Percentiles rank a stretch among this genome's conserved stretches.
These are phyloP conservation scores for Drosophila nr. perissopoda DNA, from an alignment of 2,888 invertebrate species.

Conservation along the genomic window DNA sequence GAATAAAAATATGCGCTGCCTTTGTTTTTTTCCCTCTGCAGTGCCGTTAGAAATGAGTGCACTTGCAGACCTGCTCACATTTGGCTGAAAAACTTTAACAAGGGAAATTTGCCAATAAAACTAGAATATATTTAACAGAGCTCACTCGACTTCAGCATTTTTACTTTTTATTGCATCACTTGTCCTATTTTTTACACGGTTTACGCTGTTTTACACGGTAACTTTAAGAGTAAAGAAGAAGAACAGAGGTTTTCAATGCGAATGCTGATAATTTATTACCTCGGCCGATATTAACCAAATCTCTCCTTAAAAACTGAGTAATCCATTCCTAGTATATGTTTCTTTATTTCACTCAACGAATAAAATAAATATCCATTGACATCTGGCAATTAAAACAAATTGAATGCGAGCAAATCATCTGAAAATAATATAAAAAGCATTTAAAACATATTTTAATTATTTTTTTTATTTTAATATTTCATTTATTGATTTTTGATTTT, in stretches of 20 bases:
- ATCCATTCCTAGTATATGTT: not conserved
- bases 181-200: too few species aligned
- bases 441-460: slow-evolving; percentile 34
- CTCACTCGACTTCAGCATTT: too few species aligned
- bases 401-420: slow-evolving; percentile 27
- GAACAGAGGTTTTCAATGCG: not conserved
- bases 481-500: slow-evolving; percentile 19
- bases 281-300: not conserved
- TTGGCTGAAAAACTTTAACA: too few species aligned
- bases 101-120: too few species aligned
- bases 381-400: slow-evolving; percentile 28
- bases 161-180: too few species aligned
- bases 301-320: too few species aligned
- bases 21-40: too few species aligned
- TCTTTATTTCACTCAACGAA: not conserved
- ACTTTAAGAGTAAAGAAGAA: slow-evolving; percentile 8
- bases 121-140: too few species aligned
- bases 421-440: slow-evolving; percentile 33
- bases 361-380: not conserved
- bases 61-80: too few species aligned
- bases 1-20: too few species aligned
- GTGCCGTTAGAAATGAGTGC: too few species aligned
- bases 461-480: slow-evolving; percentile 27
- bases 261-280: not conserved
- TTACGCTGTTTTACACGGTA: not conserved